phyloP scores from a whole-genome alignment of 2,113 vertebrate species.

The Canis aureus region DNA sequence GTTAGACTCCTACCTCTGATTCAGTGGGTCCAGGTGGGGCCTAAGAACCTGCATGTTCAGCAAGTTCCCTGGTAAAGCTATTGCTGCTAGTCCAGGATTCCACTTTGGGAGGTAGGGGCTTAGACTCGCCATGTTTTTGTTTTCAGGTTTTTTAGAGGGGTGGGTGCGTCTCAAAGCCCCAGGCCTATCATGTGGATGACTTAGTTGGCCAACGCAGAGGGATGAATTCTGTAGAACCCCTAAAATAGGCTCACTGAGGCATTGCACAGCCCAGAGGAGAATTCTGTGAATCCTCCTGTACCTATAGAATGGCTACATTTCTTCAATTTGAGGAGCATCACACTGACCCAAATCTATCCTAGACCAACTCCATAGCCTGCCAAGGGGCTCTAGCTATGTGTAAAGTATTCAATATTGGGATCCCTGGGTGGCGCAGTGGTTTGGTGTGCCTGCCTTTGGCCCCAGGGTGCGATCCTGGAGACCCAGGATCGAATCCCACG shows the following conservation, averaged over 20 bases:
- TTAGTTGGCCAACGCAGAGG: not conserved
- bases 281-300: not conserved
- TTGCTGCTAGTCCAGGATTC: not conserved
- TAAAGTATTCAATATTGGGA: not conserved
- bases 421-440: no score
- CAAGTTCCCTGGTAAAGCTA: not conserved
- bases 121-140: not conserved
- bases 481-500: no score
- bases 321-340: not conserved
- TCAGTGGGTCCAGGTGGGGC: not conserved
- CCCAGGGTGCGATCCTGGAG: no score
- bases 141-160: not conserved
- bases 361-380: not conserved
- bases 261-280: not conserved
- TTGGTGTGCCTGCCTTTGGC: no score
- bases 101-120: not conserved
- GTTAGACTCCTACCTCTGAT: not conserved
- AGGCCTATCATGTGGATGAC: not conserved
- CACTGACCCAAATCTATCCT: not conserved
- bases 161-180: not conserved
- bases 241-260: not conserved
- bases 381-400: not conserved
- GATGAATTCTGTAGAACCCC: not conserved
- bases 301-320: not conserved
- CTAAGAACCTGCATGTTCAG: not conserved